Evolutionary conservation across 2,888 invertebrate species (phyloP).

Genomic region (Trachelus stipa): DNA sequence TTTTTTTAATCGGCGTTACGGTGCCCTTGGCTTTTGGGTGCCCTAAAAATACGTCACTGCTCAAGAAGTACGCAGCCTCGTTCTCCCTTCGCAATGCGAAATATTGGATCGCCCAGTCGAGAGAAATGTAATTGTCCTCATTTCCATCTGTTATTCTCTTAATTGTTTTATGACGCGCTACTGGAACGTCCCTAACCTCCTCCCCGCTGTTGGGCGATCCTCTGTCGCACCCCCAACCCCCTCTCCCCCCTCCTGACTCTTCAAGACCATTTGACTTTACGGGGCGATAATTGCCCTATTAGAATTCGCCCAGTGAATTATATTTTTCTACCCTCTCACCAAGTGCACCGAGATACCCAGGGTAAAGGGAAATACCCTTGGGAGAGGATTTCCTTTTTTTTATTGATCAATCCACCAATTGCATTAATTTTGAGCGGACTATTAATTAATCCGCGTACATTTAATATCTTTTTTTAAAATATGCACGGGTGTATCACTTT

Average conservation of each 20-base stretch:
- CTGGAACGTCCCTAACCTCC: conserved; percentile 19
- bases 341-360: not conserved
- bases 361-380: not conserved
- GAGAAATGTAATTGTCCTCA: conserved; percentile 40
- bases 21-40: not conserved
- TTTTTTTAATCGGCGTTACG: not conserved
- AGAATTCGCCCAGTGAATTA: conserved; percentile 3
- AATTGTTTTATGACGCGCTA: conserved; percentile 44
- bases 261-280: conserved; percentile 10
- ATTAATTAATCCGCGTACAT: no score
- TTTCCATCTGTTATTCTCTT: conserved; percentile 42
- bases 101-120: conserved; percentile 19
- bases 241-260: conserved; percentile 6
- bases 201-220: conserved; percentile 20
- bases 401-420: conserved; percentile 41
- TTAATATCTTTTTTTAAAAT: no score
- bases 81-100: conserved; percentile 21
- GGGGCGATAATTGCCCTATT: not conserved
- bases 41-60: not conserved
- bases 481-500: no score
- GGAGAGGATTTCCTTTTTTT: not conserved
- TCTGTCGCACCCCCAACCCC: conserved; percentile 2
- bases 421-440: not conserved
- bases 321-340: not conserved
- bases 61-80: conserved; percentile 11